These are phyloP conservation scores for Amblyornis subalaris DNA, from an alignment of 2,113 vertebrate genomes.

Conservation along the genomic window DNA sequence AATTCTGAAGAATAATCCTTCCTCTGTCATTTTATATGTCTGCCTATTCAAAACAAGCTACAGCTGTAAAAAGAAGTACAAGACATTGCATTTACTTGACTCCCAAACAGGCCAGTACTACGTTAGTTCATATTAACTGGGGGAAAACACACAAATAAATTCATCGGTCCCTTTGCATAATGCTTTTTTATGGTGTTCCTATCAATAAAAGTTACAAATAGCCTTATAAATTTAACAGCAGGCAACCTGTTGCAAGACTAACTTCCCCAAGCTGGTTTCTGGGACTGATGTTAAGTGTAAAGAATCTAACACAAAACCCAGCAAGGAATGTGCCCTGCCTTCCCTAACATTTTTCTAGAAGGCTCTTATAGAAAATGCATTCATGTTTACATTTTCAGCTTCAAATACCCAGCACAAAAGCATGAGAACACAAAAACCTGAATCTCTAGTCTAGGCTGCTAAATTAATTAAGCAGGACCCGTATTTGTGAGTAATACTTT, in stretches of 20 bases:
- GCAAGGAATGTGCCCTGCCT: constrained; percentile 28
- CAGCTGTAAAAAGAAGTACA: not conserved
- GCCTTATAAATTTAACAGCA: constrained; percentile 26
- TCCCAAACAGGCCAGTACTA: not conserved
- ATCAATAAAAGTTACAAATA: not conserved
- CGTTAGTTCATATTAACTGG: not conserved
- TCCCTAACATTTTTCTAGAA: constrained; percentile 9
- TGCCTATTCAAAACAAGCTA: not conserved
- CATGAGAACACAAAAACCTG: constrained; percentile 27
- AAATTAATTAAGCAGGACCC: constrained; percentile 28
- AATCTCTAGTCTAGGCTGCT: constrained; percentile 12
- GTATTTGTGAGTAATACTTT: not conserved
- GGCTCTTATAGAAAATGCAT: constrained; percentile 4
- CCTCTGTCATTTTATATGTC: not conserved
- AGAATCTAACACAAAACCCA: constrained; percentile 17
- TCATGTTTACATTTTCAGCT: constrained; percentile 50
- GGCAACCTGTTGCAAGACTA: constrained; percentile 23
- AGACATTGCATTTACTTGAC: not conserved
- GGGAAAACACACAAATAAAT: not conserved
- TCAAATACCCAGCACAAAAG: constrained; percentile 54
- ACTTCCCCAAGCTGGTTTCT: not conserved
- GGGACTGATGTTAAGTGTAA: not conserved
- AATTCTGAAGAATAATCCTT: constrained; percentile 35
- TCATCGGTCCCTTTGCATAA: not conserved
- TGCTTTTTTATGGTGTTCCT: not conserved